Evolutionary conservation across 2,888 invertebrate genomes (phyloP).

Genomic region (Stenichneumon culpator): DNA sequence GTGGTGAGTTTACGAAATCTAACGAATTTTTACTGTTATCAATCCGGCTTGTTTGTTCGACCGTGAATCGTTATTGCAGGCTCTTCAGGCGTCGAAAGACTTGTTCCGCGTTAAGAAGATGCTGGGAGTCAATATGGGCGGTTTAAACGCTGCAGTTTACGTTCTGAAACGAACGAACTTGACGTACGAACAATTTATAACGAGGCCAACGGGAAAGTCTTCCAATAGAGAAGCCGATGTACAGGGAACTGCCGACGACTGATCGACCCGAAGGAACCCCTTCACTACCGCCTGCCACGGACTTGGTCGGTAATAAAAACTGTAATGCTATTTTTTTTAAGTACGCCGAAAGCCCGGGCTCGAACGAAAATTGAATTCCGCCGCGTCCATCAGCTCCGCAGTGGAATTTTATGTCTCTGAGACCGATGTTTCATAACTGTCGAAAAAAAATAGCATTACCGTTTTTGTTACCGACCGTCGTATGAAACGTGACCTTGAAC

Average conservation of each 20-base stretch:
- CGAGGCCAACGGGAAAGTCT: constrained; percentile 24
- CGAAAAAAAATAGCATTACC: background rate
- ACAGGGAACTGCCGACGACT: constrained; percentile 13
- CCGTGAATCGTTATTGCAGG: constrained; percentile 64
- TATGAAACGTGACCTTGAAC: background rate
- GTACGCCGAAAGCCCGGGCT: background rate
- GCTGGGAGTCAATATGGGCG: constrained; percentile 79
- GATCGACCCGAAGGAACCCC: background rate
- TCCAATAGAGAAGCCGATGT: background rate
- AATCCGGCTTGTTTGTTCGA: background rate
- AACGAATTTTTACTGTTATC: background rate
- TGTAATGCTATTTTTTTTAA: background rate
- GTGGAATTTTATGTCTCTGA: background rate
- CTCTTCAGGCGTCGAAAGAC: constrained; percentile 72
- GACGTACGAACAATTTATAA: constrained; percentile 65
- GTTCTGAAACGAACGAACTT: constrained; percentile 75
- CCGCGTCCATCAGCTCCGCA: background rate
- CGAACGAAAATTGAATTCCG: background rate
- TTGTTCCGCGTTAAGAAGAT: constrained; percentile 76
- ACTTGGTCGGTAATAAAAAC: background rate
- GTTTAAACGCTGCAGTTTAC: constrained; percentile 79
- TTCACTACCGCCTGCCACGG: background rate
- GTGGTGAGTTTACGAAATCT: constrained; percentile 65
- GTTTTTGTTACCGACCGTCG: background rate
- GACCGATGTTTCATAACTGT: background rate